A percentile compares a stretch with the other conserved stretches of the same genome.
Evolutionary conservation across 64 coral and sea anemone genomes (phyloP).

Genomic region (Anthopleura sola): DNA sequence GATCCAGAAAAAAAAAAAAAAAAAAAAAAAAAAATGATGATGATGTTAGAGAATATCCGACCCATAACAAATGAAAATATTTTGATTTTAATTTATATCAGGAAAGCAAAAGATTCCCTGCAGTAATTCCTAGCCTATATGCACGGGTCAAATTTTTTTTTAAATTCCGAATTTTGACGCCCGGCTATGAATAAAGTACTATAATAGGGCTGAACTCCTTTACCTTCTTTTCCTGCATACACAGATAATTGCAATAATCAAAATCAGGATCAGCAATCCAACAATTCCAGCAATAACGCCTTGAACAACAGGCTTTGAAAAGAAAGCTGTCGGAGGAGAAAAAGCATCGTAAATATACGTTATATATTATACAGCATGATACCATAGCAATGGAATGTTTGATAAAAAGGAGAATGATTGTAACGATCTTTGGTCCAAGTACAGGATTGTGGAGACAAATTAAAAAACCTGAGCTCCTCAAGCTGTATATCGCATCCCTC

Average conservation of each 20-base stretch:
- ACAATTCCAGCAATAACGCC: background rate
- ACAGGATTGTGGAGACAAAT: too few species aligned
- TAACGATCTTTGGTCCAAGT: too few species aligned
- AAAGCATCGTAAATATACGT: background rate
- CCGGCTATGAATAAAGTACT: too few species aligned
- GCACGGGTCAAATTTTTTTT: too few species aligned
- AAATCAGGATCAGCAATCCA: background rate
- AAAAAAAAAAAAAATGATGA: background rate
- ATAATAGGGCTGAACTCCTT: too few species aligned
- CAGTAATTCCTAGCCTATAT: too few species aligned
- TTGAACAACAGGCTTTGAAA: background rate
- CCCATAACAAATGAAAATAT: background rate
- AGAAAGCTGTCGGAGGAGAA: background rate
- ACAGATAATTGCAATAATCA: background rate
- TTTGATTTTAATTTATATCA: too few species aligned
- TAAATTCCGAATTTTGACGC: too few species aligned
- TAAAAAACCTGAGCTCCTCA: too few species aligned
- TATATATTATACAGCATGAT: background rate
- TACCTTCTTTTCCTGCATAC: background rate
- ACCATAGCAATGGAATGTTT: background rate
- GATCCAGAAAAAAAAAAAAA: background rate
- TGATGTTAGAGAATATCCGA: background rate
- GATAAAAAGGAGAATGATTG: background rate
- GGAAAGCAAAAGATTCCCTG: too few species aligned
- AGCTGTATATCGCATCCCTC: too few species aligned